Evolutionary conservation across 1,140 invertebrate species (phyloP).

Genomic region (Dolichoris vasculosae): DNA sequence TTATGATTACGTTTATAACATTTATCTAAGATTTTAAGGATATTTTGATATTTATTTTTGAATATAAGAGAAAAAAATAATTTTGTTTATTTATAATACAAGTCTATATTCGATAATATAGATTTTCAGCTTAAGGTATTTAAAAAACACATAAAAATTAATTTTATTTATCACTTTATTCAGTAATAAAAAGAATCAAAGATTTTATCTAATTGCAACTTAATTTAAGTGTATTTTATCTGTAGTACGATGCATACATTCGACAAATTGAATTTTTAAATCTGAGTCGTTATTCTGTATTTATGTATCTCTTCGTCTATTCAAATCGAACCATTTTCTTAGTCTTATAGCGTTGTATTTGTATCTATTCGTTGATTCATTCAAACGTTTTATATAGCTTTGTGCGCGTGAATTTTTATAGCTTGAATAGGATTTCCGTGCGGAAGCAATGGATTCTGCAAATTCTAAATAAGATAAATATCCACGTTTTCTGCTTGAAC

Average conservation of each 20-base stretch:
- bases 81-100: too few relatives aligned
- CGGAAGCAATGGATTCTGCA: neutral
- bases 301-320: neutral
- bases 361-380: neutral
- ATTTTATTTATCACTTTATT: neutral
- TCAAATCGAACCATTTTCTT: conserved; percentile 21
- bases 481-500: neutral
- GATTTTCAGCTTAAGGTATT: too few relatives aligned
- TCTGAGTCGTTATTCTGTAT: neutral
- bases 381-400: neutral
- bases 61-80: too few relatives aligned
- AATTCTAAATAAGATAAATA: conserved; percentile 10
- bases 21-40: too few relatives aligned
- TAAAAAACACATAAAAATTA: too few relatives aligned
- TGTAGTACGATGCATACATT: neutral
- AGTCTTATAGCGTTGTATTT: conserved; percentile 1
- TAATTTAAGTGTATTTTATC: neutral
- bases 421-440: neutral
- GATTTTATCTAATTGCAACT: neutral
- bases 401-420: conserved; percentile 9
- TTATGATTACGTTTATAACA: too few relatives aligned
- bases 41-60: too few relatives aligned
- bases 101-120: too few relatives aligned
- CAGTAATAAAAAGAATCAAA: neutral
- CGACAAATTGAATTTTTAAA: neutral